These are phyloP conservation scores for Onchidella celtica DNA, from an alignment of 2,888 invertebrate species.

Conservation along the genomic window DNA sequence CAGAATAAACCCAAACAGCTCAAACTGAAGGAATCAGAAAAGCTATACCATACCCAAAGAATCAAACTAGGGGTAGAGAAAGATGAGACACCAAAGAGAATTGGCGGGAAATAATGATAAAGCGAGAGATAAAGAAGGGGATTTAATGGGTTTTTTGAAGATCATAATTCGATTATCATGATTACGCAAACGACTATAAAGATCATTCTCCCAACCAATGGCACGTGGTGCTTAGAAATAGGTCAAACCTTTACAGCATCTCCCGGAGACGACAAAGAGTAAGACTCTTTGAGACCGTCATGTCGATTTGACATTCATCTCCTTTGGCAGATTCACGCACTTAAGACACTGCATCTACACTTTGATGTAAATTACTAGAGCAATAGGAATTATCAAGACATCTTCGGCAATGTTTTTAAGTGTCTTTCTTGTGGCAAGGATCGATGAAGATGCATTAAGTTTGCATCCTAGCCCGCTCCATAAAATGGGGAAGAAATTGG, in stretches of 20 bases:
- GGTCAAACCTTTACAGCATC: slow-evolving; percentile 17
- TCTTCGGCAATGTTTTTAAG: slow-evolving; percentile 16
- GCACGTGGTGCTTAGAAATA: background rate
- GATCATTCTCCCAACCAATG: too few species aligned
- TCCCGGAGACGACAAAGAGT: slow-evolving; percentile 6
- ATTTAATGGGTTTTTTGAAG: too few species aligned
- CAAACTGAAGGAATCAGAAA: too few species aligned
- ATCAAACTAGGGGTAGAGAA: too few species aligned
- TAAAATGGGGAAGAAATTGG: slow-evolving; percentile 26
- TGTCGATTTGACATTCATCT: slow-evolving; percentile 5
- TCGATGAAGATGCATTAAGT: slow-evolving; percentile 34
- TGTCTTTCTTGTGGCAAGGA: slow-evolving; percentile 14
- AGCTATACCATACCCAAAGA: too few species aligned
- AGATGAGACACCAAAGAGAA: too few species aligned
- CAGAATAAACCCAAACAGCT: too few species aligned
- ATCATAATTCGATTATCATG: too few species aligned
- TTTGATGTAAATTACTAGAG: slow-evolving; percentile 34
- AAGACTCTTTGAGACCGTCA: background rate
- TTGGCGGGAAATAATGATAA: too few species aligned
- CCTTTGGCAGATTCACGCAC: slow-evolving; percentile 17
- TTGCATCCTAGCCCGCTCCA: slow-evolving; percentile 4
- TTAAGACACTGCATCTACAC: slow-evolving; percentile 30
- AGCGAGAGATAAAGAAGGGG: too few species aligned
- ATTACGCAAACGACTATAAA: too few species aligned
- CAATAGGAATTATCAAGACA: slow-evolving; percentile 17